phyloP scores from a whole-genome alignment of 2,113 vertebrate species.

The Symphodus melops region DNA sequence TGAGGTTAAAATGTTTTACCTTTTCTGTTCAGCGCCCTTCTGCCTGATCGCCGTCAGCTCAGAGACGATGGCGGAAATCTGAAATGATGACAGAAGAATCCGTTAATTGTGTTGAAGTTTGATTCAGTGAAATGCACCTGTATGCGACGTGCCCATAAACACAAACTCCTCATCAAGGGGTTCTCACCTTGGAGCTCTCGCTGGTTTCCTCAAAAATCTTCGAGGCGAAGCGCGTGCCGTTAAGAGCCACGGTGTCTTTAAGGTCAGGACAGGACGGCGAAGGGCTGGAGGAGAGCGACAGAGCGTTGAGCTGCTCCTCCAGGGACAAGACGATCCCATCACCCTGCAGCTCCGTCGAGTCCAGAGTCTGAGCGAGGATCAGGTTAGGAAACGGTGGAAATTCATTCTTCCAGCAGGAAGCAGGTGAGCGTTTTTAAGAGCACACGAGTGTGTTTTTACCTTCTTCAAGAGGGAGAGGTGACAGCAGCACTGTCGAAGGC shows the following conservation, averaged over 20 bases:
- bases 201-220: constrained; percentile 86
- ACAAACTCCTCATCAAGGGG: neutral
- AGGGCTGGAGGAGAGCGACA: constrained; percentile 87
- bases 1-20: constrained; percentile 75
- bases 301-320: constrained; percentile 91
- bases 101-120: neutral
- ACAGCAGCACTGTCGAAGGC: constrained; percentile 96
- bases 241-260: constrained; percentile 85
- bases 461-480: constrained; percentile 93
- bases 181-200: constrained; percentile 90
- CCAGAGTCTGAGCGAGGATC: constrained; percentile 82
- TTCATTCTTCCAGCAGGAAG: neutral
- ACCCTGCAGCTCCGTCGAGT: constrained; percentile 85
- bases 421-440: neutral
- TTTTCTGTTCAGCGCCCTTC: constrained; percentile 84
- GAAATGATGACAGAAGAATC: neutral
- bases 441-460: constrained; percentile 71
- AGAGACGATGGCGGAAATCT: constrained; percentile 88
- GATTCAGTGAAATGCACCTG: neutral
- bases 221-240: constrained; percentile 85
- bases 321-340: constrained; percentile 90
- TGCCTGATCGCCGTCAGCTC: constrained; percentile 86
- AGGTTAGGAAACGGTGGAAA: neutral
- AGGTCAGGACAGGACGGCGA: constrained; percentile 74
- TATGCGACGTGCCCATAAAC: neutral